Evolutionary conservation across 23 tunicate genomes (phyloP).

Genomic region (Phallusia fumigata): DNA sequence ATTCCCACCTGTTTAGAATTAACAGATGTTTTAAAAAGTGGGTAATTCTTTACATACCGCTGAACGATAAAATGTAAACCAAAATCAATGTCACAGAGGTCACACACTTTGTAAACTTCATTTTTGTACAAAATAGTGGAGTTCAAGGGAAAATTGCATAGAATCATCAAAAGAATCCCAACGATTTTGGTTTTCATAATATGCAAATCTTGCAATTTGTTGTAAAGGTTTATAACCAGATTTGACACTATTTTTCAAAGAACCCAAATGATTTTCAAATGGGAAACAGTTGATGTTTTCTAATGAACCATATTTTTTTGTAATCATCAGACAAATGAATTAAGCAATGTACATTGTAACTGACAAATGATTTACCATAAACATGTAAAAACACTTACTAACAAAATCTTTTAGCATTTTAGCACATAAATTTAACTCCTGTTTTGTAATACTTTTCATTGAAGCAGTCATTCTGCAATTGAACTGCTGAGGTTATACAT

Average conservation of each 20-base stretch:
- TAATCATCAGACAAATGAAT: slow-evolving; percentile 33
- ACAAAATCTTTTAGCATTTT: slow-evolving; percentile 28
- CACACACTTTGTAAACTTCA: too few species aligned
- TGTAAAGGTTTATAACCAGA: slow-evolving; percentile 2
- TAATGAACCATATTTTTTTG: slow-evolving; percentile 27
- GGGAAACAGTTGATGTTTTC: slow-evolving; percentile 29
- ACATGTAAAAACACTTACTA: not conserved
- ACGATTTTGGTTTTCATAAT: not conserved
- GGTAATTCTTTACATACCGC: too few species aligned
- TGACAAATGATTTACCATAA: slow-evolving; percentile 17
- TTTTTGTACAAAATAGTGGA: not conserved
- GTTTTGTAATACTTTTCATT: not conserved
- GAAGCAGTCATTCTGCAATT: too few species aligned
- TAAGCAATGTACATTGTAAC: slow-evolving; percentile 39
- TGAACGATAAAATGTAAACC: too few species aligned
- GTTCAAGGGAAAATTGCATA: not conserved
- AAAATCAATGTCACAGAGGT: too few species aligned
- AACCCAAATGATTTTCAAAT: slow-evolving; percentile 40
- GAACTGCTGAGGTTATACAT: too few species aligned
- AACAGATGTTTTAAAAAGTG: not conserved
- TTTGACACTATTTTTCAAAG: slow-evolving; percentile 13
- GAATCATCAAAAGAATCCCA: not conserved
- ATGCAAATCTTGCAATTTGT: not conserved
- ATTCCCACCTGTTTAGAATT: not conserved
- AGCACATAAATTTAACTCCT: slow-evolving; percentile 9